A percentile compares a stretch with the other conserved stretches of the same genome.
Conservation (phyloP, 2,113 vertebrate species). For the Pterocles burchelli region DNA sequence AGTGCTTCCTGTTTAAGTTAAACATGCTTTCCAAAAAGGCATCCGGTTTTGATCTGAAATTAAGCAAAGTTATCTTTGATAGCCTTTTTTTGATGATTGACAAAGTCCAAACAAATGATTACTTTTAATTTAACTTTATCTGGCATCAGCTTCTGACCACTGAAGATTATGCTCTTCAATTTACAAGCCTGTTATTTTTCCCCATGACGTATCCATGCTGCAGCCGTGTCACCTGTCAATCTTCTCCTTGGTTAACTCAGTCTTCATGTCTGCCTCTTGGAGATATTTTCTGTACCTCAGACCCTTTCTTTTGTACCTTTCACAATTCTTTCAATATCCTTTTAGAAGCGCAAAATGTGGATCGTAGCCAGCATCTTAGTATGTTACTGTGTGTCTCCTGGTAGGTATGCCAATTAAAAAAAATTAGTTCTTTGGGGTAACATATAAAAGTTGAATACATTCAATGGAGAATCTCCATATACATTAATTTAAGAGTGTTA, state of each 20-base stretch:
- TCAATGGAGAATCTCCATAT: background rate
- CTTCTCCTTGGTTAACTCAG: background rate
- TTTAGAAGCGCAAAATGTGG: background rate
- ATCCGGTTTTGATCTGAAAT: conserved; percentile 52
- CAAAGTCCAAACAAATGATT: conserved; percentile 49
- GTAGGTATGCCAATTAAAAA: background rate
- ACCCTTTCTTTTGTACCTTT: background rate
- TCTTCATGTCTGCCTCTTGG: background rate
- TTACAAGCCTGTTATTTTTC: conserved; percentile 1
- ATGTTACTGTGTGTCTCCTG: background rate
- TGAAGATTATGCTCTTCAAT: background rate
- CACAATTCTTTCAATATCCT: background rate
- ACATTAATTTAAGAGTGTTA: background rate
- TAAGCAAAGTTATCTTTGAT: conserved; percentile 48
- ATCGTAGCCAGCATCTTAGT: background rate
- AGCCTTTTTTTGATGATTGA: background rate
- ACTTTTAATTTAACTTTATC: conserved; percentile 36
- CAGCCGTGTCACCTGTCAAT: background rate
- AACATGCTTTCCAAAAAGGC: conserved; percentile 29
- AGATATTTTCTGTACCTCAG: background rate
- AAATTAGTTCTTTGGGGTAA: background rate
- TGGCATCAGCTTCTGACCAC: background rate
- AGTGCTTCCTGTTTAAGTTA: conserved; percentile 54
- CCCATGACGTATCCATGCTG: background rate
- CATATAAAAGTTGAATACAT: background rate